A percentile compares a stretch with the other conserved stretches of the same genome.
These are phyloP conservation scores for Sebastes hubbsi DNA, from an alignment of 2,797 vertebrate species.

Conservation along the genomic window DNA sequence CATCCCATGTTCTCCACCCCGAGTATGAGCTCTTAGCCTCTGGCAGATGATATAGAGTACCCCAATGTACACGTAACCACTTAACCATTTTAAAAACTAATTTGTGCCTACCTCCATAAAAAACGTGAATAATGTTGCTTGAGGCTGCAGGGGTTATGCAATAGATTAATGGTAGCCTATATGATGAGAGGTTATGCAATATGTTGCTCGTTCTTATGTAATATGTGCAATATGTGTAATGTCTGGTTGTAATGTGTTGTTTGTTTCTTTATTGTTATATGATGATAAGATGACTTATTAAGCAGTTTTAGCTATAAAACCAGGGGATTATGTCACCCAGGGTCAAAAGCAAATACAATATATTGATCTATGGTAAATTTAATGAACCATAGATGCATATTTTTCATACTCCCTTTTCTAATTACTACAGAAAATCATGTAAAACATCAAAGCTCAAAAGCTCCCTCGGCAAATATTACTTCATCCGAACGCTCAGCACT, in stretches of 20 bases:
- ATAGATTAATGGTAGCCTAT: background rate
- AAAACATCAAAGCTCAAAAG: constrained; percentile 7
- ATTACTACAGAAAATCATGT: background rate
- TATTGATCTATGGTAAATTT: background rate
- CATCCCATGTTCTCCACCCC: too few species aligned
- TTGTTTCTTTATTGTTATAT: background rate
- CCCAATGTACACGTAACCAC: background rate
- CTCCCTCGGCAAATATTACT: constrained; percentile 1
- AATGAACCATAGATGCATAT: background rate
- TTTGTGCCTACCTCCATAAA: background rate
- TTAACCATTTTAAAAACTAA: background rate
- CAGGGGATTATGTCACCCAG: background rate
- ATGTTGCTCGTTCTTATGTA: too few species aligned
- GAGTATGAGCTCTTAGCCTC: too few species aligned
- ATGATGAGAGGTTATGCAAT: too few species aligned
- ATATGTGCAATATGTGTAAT: too few species aligned
- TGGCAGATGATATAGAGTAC: too few species aligned
- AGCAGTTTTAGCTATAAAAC: background rate
- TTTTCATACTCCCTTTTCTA: background rate
- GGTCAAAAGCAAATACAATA: background rate
- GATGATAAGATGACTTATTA: background rate
- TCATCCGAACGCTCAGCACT: constrained; percentile 2
- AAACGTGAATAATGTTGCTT: background rate
- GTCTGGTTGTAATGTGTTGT: background rate
- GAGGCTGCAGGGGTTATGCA: background rate